Base-by-base conservation (phyloP, 2,113 vertebrate species). In the Hiodon tergisus region DNA sequence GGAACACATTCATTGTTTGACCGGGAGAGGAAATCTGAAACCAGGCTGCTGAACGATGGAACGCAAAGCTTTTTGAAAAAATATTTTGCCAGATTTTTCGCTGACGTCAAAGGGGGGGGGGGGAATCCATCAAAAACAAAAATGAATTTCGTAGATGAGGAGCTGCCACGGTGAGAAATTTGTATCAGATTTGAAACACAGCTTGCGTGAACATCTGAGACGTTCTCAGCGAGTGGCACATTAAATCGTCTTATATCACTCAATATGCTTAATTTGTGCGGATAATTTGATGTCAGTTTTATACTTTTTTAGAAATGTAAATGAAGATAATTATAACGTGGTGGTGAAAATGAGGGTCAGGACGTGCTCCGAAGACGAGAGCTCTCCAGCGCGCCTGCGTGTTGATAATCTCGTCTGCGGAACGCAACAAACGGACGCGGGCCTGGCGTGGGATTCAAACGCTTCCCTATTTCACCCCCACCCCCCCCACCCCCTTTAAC, bases 111-210 rank as follows among this genome's bases (percentile, higher is more conserved):
- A 60, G 17, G 31, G 31, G 31, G 31, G 31, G 31, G 31, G 31
- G 31, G 31, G 31, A 76, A 75, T 78, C 75, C 70, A 80, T 78
- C n/a, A 77, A 78, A 80, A 80, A 69, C 72, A 77, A 65, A 72
- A 78, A 81, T 78, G 73, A 69, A 80, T 81, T 80, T 78, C 78
- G 63, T 76, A 77, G 81, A 73, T 14, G 9, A 9, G 10, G 54
- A 67, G 65, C 73, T 51, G n/a, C 51, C 31, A 5, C 53, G 3
- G 53, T 74, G 73, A 67, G 53, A 68, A 75, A 75, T 17, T 13
- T 13, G 17, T 63, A 57, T 67, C 54, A 2, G 65, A 67, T 68
- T 75, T 67, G 17, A 75, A 66, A 69, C 69, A 57, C 72, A 74
- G 63, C 61, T 65, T 71, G 58, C 8, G 4, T 8, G 63, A 65